Percentiles rank a stretch among this genome's conserved stretches.
Evolutionary conservation across 2,888 invertebrate species (phyloP).

Genomic region (Venusia cambrica): DNA sequence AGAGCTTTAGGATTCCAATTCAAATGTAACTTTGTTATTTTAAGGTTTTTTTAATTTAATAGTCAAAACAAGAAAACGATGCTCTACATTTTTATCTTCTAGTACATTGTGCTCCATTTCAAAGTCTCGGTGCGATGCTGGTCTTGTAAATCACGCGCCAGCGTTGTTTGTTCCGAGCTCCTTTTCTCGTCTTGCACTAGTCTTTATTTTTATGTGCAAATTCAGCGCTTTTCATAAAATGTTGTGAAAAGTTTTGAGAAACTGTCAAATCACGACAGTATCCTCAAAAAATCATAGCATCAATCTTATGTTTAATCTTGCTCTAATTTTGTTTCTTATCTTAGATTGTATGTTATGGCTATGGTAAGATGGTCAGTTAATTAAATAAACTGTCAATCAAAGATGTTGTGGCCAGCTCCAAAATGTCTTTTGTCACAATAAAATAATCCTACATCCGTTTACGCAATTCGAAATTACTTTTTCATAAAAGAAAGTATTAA

Average conservation of each 20-base stretch:
- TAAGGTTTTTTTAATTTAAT: constrained; percentile 1
- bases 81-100: constrained; percentile 10
- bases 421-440: too few relatives aligned
- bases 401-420: too few relatives aligned
- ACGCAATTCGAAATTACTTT: too few relatives aligned
- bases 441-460: too few relatives aligned
- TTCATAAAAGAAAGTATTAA: too few relatives aligned
- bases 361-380: too few relatives aligned
- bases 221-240: constrained; percentile 8
- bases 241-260: neutral
- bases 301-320: too few relatives aligned
- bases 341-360: too few relatives aligned
- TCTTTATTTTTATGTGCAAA: constrained; percentile 15
- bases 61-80: constrained; percentile 3
- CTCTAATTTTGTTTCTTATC: too few relatives aligned
- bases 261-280: constrained; percentile 1
- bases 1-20: too few relatives aligned
- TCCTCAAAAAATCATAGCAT: constrained; percentile 9
- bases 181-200: constrained; percentile 15
- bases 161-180: constrained; percentile 36
- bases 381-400: too few relatives aligned
- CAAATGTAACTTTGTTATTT: neutral
- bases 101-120: constrained; percentile 35
- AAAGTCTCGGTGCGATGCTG: constrained; percentile 41
- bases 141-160: constrained; percentile 50